Conservation (phyloP, 1,140 invertebrate species). For the Papilio polytes region DNA sequence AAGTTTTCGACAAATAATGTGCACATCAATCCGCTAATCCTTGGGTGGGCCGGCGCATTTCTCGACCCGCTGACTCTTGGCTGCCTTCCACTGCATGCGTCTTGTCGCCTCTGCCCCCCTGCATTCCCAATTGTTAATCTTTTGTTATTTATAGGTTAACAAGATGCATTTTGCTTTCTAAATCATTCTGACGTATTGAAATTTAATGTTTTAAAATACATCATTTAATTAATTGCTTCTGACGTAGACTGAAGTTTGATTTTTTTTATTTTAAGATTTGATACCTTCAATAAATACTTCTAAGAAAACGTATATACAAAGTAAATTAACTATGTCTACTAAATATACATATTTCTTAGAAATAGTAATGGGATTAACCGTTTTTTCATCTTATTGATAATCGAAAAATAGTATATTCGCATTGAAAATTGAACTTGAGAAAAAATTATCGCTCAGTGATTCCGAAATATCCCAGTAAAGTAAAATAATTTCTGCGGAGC, state of each 20-base stretch:
- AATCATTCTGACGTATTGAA: not conserved
- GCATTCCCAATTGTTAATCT: slow-evolving; percentile 38
- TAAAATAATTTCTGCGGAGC: not conserved
- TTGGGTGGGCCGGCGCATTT: slow-evolving; percentile 38
- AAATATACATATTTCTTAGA: no score
- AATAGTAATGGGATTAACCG: not conserved
- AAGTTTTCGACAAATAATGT: slow-evolving; percentile 32
- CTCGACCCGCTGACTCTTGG: slow-evolving; percentile 29
- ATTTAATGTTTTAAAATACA: not conserved
- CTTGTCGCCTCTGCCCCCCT: slow-evolving; percentile 18
- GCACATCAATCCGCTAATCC: slow-evolving; percentile 37
- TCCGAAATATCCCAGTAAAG: slow-evolving; percentile 14
- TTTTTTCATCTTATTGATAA: not conserved
- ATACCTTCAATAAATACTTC: no score
- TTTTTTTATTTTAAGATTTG: no score
- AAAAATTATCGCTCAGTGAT: not conserved
- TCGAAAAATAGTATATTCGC: no score
- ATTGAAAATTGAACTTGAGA: not conserved
- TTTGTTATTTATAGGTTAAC: slow-evolving; percentile 38
- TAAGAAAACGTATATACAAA: no score
- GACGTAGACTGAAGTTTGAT: no score
- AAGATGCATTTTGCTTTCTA: slow-evolving; percentile 37
- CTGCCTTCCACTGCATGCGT: slow-evolving; percentile 37
- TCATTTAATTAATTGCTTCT: slow-evolving; percentile 18
- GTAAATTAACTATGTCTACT: no score